Evolutionary conservation across 2,888 invertebrate genomes (phyloP).

Genomic region (Eueremaeus valkanovi): DNA sequence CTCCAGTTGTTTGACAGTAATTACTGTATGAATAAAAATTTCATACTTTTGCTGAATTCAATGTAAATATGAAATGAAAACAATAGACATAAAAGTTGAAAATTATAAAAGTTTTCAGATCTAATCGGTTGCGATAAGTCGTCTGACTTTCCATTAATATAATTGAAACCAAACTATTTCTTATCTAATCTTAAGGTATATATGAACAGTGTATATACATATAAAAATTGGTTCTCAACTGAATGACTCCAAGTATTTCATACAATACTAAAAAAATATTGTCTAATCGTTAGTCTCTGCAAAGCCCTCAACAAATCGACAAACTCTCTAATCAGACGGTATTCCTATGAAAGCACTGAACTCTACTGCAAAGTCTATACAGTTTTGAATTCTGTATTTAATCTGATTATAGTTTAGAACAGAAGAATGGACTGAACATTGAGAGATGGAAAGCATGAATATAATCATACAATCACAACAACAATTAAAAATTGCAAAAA

Average conservation of each 20-base stretch:
- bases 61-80: not conserved
- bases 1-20: not conserved
- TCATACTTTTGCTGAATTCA: not conserved
- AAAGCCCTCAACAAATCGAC: not conserved
- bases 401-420: not conserved
- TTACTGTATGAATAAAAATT: too few relatives aligned
- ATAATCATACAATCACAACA: not conserved
- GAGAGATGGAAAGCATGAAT: not conserved
- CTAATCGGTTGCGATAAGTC: slow-evolving; percentile 6
- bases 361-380: not conserved
- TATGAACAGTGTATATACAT: too few relatives aligned
- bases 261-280: not conserved
- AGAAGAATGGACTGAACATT: not conserved
- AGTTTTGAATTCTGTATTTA: not conserved
- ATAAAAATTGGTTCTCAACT: too few relatives aligned
- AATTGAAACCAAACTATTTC: slow-evolving; percentile 17
- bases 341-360: not conserved
- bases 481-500: not conserved
- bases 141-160: not conserved
- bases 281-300: not conserved
- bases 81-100: not conserved
- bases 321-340: not conserved
- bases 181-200: slow-evolving; percentile 1
- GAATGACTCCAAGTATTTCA: not conserved
- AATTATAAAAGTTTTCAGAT: not conserved